Conservation (phyloP, 1,140 invertebrate genomes). For the Halesus radiatus region DNA sequence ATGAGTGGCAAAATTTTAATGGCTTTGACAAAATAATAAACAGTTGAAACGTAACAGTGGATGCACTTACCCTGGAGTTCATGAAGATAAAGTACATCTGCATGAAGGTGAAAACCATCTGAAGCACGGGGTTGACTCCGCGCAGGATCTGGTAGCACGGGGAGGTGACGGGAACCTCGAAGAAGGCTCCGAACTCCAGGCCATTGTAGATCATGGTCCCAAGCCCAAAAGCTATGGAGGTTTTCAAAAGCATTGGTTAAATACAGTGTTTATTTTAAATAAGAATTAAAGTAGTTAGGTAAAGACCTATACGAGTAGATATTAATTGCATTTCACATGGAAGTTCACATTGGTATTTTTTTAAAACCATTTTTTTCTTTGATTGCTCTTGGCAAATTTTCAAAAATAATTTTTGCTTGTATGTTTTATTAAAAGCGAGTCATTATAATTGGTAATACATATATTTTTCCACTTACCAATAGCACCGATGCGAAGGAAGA, state of each 20-base stretch:
- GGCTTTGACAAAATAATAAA: neutral
- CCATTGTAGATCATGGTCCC: conserved; percentile 98
- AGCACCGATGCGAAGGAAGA: conserved; percentile 95
- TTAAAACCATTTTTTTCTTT: no score
- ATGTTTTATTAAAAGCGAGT: no score
- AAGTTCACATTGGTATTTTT: no score
- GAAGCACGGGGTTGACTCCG: conserved; percentile 92
- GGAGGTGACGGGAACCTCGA: conserved; percentile 90
- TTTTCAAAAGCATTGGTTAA: no score
- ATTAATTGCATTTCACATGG: no score
- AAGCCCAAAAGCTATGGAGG: conserved; percentile 89
- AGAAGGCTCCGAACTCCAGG: conserved; percentile 93
- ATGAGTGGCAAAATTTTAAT: neutral
- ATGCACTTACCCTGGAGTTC: conserved; percentile 90
- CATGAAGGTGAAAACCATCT: conserved; percentile 97
- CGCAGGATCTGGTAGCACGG: conserved; percentile 91
- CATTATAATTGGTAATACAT: no score
- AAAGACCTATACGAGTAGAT: no score
- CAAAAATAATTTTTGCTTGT: no score
- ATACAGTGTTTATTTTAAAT: no score
- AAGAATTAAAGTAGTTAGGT: no score
- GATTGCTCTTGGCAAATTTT: no score
- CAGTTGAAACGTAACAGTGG: neutral
- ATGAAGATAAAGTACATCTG: conserved; percentile 99
- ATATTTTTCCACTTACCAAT: conserved; percentile 82